These are phyloP conservation scores for Pteropus rufus DNA, from an alignment of 2,797 vertebrate genomes.

Conservation along the genomic window DNA sequence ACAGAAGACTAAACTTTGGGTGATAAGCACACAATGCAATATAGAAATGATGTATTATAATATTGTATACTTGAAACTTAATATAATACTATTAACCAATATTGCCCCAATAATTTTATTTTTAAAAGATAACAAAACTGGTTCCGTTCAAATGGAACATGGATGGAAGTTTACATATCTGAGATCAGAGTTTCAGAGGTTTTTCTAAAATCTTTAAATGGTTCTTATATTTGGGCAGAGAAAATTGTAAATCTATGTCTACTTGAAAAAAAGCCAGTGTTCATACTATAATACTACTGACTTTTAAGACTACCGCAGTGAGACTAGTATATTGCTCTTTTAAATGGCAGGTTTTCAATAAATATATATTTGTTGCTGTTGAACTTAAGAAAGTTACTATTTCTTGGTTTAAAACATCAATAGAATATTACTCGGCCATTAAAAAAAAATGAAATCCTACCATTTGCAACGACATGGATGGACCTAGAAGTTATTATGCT, in stretches of 20 bases:
- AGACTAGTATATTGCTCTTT: not conserved
- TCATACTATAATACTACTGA: not conserved
- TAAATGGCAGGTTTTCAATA: not conserved
- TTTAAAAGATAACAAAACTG: not conserved
- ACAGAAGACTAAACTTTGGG: no score
- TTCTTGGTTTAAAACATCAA: not conserved
- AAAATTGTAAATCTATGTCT: not conserved
- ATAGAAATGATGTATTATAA: no score
- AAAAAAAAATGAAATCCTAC: no score
- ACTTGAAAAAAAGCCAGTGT: not conserved
- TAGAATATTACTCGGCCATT: no score
- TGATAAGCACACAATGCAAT: no score
- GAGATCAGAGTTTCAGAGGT: not conserved
- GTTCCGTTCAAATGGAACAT: not conserved
- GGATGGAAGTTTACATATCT: not conserved
- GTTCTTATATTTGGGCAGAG: not conserved
- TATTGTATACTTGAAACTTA: no score
- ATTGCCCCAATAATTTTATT: no score
- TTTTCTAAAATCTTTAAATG: conserved; percentile 8
- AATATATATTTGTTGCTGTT: not conserved
- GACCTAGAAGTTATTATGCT: no score
- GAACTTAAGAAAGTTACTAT: not conserved
- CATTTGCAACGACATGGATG: no score
- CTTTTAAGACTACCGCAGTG: not conserved
- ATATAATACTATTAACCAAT: no score